A percentile compares a stretch with the other conserved stretches of the same genome.
Conservation (phyloP, 2,797 vertebrate genomes). For the Paramormyrops hopkinsi region DNA sequence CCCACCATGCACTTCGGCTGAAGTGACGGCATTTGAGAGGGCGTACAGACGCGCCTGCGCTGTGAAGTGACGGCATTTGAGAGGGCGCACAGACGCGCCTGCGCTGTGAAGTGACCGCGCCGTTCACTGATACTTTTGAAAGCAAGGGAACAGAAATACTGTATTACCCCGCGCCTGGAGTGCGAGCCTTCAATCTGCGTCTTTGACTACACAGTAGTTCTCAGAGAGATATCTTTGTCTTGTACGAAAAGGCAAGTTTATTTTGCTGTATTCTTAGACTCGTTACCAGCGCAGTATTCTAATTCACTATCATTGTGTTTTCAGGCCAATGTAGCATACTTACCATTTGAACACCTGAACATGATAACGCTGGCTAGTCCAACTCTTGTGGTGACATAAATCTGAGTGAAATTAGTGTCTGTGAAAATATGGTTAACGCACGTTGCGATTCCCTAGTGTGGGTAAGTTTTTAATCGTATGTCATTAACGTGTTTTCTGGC, state of each 20-base stretch:
- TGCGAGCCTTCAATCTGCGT: slow-evolving; percentile 24
- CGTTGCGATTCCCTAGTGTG: background rate
- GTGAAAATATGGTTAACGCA: background rate
- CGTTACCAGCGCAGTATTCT: background rate
- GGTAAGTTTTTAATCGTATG: background rate
- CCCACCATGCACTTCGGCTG: background rate
- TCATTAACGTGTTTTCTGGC: background rate
- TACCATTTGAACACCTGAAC: background rate
- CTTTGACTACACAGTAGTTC: slow-evolving; percentile 25
- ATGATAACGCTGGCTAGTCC: background rate
- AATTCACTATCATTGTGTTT: background rate
- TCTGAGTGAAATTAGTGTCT: background rate
- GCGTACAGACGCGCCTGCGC: slow-evolving; percentile 51
- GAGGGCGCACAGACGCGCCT: slow-evolving; percentile 43
- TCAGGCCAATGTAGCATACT: background rate
- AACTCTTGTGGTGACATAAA: background rate
- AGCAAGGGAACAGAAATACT: slow-evolving; percentile 39
- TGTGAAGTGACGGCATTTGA: slow-evolving; percentile 1
- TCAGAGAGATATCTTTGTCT: slow-evolving; percentile 35
- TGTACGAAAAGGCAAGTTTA: slow-evolving; percentile 1
- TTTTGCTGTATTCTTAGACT: background rate
- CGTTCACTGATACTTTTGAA: slow-evolving; percentile 64
- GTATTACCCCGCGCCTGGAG: slow-evolving; percentile 2
- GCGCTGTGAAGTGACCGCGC: slow-evolving; percentile 60
- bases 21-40: slow-evolving; percentile 12